A percentile compares a stretch with the other conserved stretches of the same genome.
Evolutionary conservation across 2,797 vertebrate genomes (phyloP).

Genomic region (Protonibea diacanthus): DNA sequence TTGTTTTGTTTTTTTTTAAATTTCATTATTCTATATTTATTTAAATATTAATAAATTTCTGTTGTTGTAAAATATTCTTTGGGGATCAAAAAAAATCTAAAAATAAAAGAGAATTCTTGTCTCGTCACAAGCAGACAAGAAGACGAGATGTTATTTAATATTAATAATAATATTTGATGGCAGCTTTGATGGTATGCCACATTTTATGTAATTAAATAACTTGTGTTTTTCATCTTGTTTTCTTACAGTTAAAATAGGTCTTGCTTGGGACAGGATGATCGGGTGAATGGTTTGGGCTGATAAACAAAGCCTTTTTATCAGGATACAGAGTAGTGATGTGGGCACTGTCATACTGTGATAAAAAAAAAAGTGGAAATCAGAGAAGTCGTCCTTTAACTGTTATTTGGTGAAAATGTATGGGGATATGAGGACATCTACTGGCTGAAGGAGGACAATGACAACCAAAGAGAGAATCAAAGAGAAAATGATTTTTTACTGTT

Average conservation of each 20-base stretch:
- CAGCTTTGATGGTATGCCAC: no score
- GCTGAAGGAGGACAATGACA: slow-evolving; percentile 32
- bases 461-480: neutral
- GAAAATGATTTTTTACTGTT: neutral
- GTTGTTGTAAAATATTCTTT: no score
- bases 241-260: neutral
- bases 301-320: slow-evolving; percentile 4
- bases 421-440: slow-evolving; percentile 73
- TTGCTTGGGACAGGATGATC: neutral
- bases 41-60: no score
- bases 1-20: no score
- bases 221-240: neutral
- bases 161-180: neutral
- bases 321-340: neutral
- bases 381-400: neutral
- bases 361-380: neutral
- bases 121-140: no score
- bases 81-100: no score
- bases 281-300: neutral
- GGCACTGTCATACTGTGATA: neutral
- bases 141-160: no score
- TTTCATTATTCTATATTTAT: no score
- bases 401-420: slow-evolving; percentile 16
- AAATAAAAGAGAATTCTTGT: no score
- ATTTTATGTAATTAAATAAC: no score